Conservation (phyloP, 2,888 invertebrate genomes). For the Malachius bipustulatus region DNA sequence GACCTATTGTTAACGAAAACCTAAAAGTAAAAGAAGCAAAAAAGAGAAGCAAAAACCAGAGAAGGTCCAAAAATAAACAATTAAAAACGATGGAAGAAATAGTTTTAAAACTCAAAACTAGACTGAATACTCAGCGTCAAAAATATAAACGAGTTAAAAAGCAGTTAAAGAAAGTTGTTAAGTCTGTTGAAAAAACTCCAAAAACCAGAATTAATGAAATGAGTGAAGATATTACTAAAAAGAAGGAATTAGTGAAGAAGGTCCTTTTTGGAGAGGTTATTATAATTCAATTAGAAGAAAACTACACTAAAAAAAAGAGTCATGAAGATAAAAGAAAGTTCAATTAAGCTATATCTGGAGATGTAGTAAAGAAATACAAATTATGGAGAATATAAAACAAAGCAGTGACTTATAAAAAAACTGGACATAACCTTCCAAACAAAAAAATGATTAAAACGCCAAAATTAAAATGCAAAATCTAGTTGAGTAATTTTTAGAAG, state of each 20-base stretch:
- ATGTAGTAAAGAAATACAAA: slow-evolving; percentile 2
- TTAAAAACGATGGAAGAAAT: background rate
- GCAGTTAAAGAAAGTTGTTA: background rate
- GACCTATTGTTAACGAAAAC: background rate
- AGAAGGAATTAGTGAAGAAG: slow-evolving; percentile 2
- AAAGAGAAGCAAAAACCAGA: background rate
- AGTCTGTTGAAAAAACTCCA: background rate
- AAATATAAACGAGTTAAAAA: slow-evolving; percentile 2
- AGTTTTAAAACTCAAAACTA: background rate
- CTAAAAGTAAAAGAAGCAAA: background rate
- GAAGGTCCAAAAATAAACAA: slow-evolving; percentile 3
- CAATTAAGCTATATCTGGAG: background rate
- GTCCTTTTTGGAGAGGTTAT: slow-evolving; percentile 4
- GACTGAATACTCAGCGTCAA: slow-evolving; percentile 3
- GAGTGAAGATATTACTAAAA: background rate
- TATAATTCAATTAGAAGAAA: background rate
- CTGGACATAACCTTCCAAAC: background rate
- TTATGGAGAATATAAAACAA: background rate
- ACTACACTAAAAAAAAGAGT: background rate
- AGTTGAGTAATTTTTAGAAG: background rate
- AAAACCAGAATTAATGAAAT: slow-evolving; percentile 1
- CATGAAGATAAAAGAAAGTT: slow-evolving; percentile 4
- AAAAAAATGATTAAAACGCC: background rate
- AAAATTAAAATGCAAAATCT: background rate
- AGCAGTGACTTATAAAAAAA: slow-evolving; percentile 6